Percentiles rank a stretch among this genome's conserved stretches.
phyloP scores from a whole-genome alignment of 2,113 vertebrate genomes.

The Mystacornis crossleyi region DNA sequence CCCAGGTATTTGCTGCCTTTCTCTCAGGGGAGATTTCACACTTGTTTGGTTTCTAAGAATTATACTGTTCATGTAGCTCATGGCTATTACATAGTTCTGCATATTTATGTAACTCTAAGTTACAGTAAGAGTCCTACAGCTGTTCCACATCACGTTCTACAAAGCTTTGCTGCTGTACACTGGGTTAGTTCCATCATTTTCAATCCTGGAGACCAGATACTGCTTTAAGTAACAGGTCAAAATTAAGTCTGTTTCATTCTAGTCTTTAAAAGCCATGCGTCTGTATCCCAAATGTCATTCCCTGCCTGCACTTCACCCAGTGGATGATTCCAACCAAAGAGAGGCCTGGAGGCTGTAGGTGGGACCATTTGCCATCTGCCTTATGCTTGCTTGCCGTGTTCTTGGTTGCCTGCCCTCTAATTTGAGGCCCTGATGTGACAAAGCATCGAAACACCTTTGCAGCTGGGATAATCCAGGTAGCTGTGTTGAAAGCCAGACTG shows the following conservation, averaged over 20 bases:
- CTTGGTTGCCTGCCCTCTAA: neutral
- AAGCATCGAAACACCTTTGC: neutral
- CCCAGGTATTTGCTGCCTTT: neutral
- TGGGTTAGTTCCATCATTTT: neutral
- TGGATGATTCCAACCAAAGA: neutral
- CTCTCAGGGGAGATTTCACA: neutral
- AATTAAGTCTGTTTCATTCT: neutral
- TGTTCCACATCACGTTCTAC: neutral
- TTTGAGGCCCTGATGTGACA: neutral
- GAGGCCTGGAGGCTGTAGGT: neutral
- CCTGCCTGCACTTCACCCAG: neutral
- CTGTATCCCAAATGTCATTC: neutral
- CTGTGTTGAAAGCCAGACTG: neutral
- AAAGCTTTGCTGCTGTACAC: neutral
- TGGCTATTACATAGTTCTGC: neutral
- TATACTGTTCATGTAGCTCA: neutral
- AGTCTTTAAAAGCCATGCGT: neutral
- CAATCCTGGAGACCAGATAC: neutral
- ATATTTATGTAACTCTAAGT: neutral
- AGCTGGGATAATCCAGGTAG: neutral
- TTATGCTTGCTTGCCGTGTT: neutral
- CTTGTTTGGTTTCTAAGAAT: slow-evolving; percentile 31
- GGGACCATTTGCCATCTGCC: neutral
- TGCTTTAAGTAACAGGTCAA: neutral
- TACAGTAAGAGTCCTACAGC: neutral